Conservation (phyloP, 2,888 invertebrate species). For the Girardia tigrina region DNA sequence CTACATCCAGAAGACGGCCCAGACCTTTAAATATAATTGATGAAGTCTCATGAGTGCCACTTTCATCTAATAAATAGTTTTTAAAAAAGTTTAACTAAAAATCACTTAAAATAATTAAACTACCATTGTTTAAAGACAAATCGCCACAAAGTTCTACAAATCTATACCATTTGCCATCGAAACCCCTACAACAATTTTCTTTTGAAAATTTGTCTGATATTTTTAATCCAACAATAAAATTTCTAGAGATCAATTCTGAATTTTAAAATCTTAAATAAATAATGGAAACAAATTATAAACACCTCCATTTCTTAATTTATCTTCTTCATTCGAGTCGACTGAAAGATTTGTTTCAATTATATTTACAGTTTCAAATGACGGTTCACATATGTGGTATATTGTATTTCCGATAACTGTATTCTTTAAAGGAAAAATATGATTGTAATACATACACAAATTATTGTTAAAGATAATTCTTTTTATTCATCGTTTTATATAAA, state of each 20-base stretch:
- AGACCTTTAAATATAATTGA: background rate
- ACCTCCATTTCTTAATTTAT: slow-evolving; percentile 19
- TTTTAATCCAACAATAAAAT: slow-evolving; percentile 12
- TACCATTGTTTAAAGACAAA: background rate
- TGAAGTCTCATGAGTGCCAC: background rate
- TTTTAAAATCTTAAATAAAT: background rate
- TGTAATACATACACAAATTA: too few relatives aligned
- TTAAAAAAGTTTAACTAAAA: background rate
- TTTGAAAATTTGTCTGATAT: slow-evolving; percentile 17
- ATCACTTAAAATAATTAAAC: background rate
- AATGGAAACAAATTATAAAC: background rate
- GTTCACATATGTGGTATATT: background rate
- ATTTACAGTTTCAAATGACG: background rate
- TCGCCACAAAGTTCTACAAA: slow-evolving; percentile 7
- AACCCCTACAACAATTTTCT: background rate
- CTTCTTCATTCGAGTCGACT: background rate
- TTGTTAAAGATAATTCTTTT: too few relatives aligned
- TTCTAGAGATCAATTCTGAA: background rate
- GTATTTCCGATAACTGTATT: background rate
- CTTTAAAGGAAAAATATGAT: background rate
- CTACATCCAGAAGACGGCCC: background rate
- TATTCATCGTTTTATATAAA: too few relatives aligned
- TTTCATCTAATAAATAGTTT: background rate
- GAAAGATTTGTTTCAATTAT: slow-evolving; percentile 6
- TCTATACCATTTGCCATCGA: slow-evolving; percentile 19